phyloP scores from a whole-genome alignment of 2,797 vertebrate genomes.

The Scolopax rusticola region DNA sequence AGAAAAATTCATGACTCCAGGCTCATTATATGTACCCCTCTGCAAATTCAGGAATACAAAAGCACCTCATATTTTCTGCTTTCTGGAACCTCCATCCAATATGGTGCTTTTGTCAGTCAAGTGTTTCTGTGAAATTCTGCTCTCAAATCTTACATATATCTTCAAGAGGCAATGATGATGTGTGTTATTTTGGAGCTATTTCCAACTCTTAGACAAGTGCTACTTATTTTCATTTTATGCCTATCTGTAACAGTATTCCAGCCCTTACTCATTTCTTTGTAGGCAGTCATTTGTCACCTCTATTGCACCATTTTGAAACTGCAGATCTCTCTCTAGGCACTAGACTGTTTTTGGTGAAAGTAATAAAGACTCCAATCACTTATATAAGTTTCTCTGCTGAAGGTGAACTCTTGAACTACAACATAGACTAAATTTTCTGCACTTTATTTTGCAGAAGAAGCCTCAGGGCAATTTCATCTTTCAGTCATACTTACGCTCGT shows the following conservation, averaged over 20 bases:
- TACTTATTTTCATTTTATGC: constrained; percentile 65
- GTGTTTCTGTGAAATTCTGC: constrained; percentile 18
- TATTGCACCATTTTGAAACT: constrained; percentile 49
- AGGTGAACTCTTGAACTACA: constrained; percentile 60
- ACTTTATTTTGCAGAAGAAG: not conserved
- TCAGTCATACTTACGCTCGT: not conserved
- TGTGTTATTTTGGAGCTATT: constrained; percentile 53
- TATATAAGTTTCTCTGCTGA: constrained; percentile 29
- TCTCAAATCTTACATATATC: not conserved
- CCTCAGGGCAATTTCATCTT: not conserved
- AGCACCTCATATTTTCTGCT: not conserved
- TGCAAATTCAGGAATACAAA: not conserved
- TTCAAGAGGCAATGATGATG: not conserved
- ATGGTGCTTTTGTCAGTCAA: not conserved
- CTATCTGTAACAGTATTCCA: constrained; percentile 37
- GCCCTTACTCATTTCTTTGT: constrained; percentile 30
- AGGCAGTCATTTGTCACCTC: constrained; percentile 49
- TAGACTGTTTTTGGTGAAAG: constrained; percentile 17
- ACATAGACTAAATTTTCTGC: constrained; percentile 17
- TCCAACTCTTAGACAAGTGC: constrained; percentile 42
- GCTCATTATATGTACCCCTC: not conserved
- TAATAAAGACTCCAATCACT: constrained; percentile 51
- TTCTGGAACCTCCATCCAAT: not conserved
- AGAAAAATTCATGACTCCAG: not conserved
- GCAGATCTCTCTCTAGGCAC: constrained; percentile 33